Evolutionary conservation across 2,888 invertebrate species (phyloP), one percentile per base, ranked within the genome.

Genomic region (Nysson spinosus): DNA sequence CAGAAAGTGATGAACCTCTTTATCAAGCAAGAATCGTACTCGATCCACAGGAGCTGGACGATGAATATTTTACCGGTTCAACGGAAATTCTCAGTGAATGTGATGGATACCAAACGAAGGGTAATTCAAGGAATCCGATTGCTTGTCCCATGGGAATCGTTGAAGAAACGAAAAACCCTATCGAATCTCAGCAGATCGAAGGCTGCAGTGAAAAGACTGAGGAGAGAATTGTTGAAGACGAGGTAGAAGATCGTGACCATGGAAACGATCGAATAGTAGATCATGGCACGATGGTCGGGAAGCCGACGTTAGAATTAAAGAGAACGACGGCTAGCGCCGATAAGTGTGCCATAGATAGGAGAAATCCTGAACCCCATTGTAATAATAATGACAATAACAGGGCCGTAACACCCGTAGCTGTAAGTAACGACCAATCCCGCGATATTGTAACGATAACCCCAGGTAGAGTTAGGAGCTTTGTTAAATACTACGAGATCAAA

Each of bases 321-420:
- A 52, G 32, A 14, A 51, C 35, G 30, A 39, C 32, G 49, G 46
- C 43, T 78, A 79, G 77, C 75, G 77, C 64, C 68, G 71, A 76
- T 72, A 76, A 73, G 77, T 80, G 85, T 85, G 85, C 85, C 85
- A 85, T 86, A 84, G 80, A 42, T 81, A 81, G 77, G 52, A 70
- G 73, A 60, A 68, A 65, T 58, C 46, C 73, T 65, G 47, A 30
- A 69, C 75, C 56, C 70, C 78, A 70, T 73, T 70, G 74, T 80
- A 83, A 83, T 75, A 76, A 81, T 81, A 81, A 82, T 78, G 84
- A 86, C 83, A 86, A 86, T 85, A 85, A 85, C 74, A 74, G 73
- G 77, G 78, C 83, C 79, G 81, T 56, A 58, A 72, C 77, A 81
- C 79, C 85, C 79, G 78, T 85, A 84, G 83, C 67, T 74, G 58